Evolutionary conservation across 2,797 vertebrate genomes (phyloP).

Genomic region (Lophotriccus pileatus): DNA sequence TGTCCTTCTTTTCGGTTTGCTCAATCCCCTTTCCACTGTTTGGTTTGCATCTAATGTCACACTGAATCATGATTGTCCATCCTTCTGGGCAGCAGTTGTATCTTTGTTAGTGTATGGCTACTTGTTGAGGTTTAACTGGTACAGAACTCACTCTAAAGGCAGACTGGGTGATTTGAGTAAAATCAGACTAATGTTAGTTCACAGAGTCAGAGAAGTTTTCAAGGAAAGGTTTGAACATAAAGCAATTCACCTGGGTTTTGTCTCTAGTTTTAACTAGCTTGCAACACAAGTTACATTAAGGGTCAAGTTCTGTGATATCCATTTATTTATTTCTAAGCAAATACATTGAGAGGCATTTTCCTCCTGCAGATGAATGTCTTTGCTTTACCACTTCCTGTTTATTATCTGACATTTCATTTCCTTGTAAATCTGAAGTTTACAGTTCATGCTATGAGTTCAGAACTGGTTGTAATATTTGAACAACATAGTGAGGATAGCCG

Average conservation of each 20-base stretch:
- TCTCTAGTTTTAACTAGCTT: not conserved
- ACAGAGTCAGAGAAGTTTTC: not conserved
- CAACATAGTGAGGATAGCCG: not conserved
- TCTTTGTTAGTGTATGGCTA: not conserved
- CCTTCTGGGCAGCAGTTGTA: not conserved
- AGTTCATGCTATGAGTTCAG: not conserved
- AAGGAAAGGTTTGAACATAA: not conserved
- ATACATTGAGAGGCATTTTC: not conserved
- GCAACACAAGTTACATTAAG: not conserved
- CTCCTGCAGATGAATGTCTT: not conserved
- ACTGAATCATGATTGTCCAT: not conserved
- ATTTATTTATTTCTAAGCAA: slow-evolving; percentile 1
- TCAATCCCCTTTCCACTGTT: not conserved
- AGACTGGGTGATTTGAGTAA: not conserved
- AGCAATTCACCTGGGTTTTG: not conserved
- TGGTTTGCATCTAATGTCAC: not conserved
- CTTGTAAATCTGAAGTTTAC: not conserved
- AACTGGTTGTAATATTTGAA: not conserved
- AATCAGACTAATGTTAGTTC: not conserved
- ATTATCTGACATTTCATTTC: slow-evolving; percentile 9
- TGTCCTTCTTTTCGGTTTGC: not conserved
- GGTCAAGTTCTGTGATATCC: not conserved
- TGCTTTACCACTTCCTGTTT: slow-evolving; percentile 1
- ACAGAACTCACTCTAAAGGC: not conserved
- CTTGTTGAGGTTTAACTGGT: not conserved